Percentiles rank a stretch among this genome's conserved stretches.
These are phyloP conservation scores for Lasioglossum marginatum DNA, from an alignment of 2,888 invertebrate species.

Conservation along the genomic window DNA sequence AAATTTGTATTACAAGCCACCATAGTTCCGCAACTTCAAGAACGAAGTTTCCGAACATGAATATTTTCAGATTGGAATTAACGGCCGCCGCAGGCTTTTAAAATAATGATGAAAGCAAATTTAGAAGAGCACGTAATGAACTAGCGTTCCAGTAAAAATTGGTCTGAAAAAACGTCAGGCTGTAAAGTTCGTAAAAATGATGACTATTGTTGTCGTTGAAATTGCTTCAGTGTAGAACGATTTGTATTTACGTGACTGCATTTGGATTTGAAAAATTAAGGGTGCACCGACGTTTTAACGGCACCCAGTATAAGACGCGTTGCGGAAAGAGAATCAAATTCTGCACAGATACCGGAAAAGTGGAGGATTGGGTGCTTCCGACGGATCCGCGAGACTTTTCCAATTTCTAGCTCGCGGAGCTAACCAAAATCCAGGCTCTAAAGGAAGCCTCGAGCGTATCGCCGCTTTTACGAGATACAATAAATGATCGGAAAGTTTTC, in stretches of 20 bases:
- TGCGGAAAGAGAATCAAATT: background rate
- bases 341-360: background rate
- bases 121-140: too few relatives aligned
- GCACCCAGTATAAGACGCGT: background rate
- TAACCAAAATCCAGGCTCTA: slow-evolving; percentile 2
- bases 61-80: background rate
- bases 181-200: background rate
- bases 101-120: too few relatives aligned
- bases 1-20: background rate
- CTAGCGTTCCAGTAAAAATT: background rate
- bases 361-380: background rate
- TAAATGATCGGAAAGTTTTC: slow-evolving; percentile 5
- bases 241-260: background rate
- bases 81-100: too few relatives aligned
- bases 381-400: background rate
- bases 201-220: background rate
- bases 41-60: background rate
- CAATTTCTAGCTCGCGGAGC: slow-evolving; percentile 2
- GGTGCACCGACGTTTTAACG: background rate
- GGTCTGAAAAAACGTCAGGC: background rate
- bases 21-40: background rate
- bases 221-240: too few relatives aligned
- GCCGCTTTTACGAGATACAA: background rate
- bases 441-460: slow-evolving; percentile 4
- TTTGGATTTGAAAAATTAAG: background rate